Base-by-base conservation (phyloP, 1,140 invertebrate species). In the Pteromalus puparum region DNA sequence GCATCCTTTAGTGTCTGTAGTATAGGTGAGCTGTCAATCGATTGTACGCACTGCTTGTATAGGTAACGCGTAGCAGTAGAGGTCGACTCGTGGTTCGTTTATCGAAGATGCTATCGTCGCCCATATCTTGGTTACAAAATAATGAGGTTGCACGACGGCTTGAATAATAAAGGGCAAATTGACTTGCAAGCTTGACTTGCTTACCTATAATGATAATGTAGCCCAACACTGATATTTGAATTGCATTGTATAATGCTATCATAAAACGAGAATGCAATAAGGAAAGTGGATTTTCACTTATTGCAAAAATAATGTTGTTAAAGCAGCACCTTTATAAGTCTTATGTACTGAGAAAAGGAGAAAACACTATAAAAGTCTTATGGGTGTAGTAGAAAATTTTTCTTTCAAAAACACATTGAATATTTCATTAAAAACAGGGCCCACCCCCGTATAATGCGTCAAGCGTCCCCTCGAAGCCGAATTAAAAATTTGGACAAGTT, bases 21-120 rank as follows among this genome's bases (percentile, higher is more conserved):
- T 38, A 53, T 61, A 7, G 21, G 46, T 18, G n/a, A 53, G 6
- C 21, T 2, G 21, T 24, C 10, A 48, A 76, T 76, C 42, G 46
- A 76, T 46, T 28, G 0, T 42, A 74, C 30, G 72, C 28, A 74
- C 34, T 46, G n/a, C 34, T 75, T 46, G 73, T 34, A 30, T 38
- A 26, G 65, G 24, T 34, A 73, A 34, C 28, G 13, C n/a, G 42
- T 46, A 75, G 15, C 42, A 24, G 42, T 24, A 76, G 26, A 48
- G 46, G 42, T 28, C 34, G 26, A n/a, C 74, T 76, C 34, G 42
- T 75, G 18, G 7, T 9, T 75, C 70, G 46, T 76, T 76, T 76
- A 48, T 53, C 26, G 74, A 48, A 76, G 46, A 48, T 24, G 7
- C 7, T 53, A 53, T 76, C n/a, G 1, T 76, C 15, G 24, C 74